phyloP scores from a whole-genome alignment of 2,113 vertebrate genomes.

The Semnopithecus entellus region DNA sequence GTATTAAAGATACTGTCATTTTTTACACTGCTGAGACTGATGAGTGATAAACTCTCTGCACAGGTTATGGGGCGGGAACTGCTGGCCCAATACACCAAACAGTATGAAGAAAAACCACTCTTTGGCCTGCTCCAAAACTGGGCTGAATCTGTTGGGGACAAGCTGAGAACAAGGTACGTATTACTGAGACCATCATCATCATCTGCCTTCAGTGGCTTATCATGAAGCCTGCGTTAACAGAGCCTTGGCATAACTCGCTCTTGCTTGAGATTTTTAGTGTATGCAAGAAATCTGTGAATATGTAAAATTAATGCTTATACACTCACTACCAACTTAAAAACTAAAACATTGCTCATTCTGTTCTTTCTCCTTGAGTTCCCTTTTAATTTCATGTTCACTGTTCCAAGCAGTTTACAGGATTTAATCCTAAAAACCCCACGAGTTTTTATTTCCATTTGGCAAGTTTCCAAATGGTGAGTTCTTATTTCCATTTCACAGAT shows the following conservation, averaged over 20 bases:
- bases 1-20: background rate
- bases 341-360: background rate
- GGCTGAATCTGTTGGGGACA: constrained; percentile 70
- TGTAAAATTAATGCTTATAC: accelerated
- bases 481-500: background rate
- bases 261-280: background rate
- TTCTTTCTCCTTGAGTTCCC: background rate
- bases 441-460: background rate
- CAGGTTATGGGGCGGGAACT: constrained; percentile 81
- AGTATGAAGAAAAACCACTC: constrained; percentile 58
- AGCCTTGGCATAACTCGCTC: background rate
- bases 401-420: background rate
- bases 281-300: background rate
- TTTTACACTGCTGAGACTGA: background rate
- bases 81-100: constrained; percentile 73
- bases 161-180: constrained; percentile 80
- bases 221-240: background rate
- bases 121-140: constrained; percentile 72
- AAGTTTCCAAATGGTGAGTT: background rate
- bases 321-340: background rate
- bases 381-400: background rate
- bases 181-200: accelerated
- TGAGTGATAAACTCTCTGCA: background rate
- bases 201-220: background rate
- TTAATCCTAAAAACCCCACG: background rate